Evolutionary conservation across 2,113 vertebrate species (phyloP).

Genomic region (Haemorhous mexicanus): DNA sequence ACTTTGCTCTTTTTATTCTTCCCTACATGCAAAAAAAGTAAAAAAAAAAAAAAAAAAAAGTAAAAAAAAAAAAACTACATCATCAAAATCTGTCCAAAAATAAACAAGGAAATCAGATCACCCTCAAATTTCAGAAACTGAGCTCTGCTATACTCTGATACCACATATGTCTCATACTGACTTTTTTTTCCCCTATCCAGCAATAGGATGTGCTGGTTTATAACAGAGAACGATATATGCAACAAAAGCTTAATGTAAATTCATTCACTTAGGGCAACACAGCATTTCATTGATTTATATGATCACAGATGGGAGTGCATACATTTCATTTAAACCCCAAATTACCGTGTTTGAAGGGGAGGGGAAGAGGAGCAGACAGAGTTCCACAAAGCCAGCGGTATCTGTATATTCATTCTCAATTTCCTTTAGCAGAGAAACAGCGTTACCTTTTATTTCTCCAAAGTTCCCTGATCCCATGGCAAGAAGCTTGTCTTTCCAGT

Average conservation of each 20-base stretch:
- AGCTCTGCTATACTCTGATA: not conserved
- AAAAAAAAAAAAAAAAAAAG: not conserved
- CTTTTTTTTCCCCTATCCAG: not conserved
- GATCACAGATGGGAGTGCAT: not conserved
- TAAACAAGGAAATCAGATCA: not conserved
- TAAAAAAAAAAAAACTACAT: not conserved
- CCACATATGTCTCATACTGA: not conserved
- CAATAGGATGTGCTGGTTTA: not conserved
- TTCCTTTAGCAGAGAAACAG: constrained; percentile 23
- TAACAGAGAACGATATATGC: not conserved
- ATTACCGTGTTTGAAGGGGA: not conserved
- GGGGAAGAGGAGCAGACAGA: not conserved
- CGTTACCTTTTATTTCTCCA: constrained; percentile 97
- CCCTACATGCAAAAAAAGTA: not conserved
- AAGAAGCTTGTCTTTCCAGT: constrained; percentile 99
- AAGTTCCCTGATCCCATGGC: constrained; percentile 99
- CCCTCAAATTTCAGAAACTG: not conserved
- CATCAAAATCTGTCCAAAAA: not conserved
- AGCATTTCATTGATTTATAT: not conserved
- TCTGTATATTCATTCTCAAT: not conserved
- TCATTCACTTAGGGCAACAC: not conserved
- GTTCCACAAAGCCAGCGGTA: not conserved
- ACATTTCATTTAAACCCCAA: not conserved
- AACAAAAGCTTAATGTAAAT: not conserved
- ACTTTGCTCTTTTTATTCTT: not conserved